Conservation (phyloP, 1,140 invertebrate species). For the Lasioglossum albipes region DNA sequence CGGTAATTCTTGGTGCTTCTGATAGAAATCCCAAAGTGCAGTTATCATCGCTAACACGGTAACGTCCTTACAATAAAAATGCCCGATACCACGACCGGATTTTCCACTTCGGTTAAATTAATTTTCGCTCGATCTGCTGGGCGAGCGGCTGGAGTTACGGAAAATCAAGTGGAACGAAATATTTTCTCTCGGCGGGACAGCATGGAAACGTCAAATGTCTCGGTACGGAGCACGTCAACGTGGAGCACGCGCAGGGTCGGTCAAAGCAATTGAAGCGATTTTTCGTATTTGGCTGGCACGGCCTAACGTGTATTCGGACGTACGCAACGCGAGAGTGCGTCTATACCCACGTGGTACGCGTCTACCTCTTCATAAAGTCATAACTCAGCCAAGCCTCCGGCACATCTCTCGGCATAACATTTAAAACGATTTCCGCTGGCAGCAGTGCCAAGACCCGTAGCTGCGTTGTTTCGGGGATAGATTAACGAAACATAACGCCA, state of each 20-base stretch:
- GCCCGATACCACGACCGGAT: too few species aligned
- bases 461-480: conserved; percentile 78
- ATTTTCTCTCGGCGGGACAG: neutral
- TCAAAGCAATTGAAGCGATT: conserved; percentile 37
- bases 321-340: conserved; percentile 53
- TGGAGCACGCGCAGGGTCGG: neutral
- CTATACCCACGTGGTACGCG: conserved; percentile 57
- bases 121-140: neutral
- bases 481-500: conserved; percentile 80
- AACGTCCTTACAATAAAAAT: too few species aligned
- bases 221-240: conserved; percentile 15
- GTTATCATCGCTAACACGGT: too few species aligned
- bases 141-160: neutral
- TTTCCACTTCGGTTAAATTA: neutral
- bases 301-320: neutral
- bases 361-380: conserved; percentile 77
- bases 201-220: conserved; percentile 38
- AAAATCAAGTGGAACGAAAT: neutral
- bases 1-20: too few species aligned
- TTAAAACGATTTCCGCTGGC: conserved; percentile 80
- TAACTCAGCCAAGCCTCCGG: conserved; percentile 75
- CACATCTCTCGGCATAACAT: conserved; percentile 78
- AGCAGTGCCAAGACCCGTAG: conserved; percentile 77
- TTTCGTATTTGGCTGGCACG: conserved; percentile 10
- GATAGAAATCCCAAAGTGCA: too few species aligned